phyloP scores from a whole-genome alignment of 2,113 vertebrate species.

The Irena cyanogastra region DNA sequence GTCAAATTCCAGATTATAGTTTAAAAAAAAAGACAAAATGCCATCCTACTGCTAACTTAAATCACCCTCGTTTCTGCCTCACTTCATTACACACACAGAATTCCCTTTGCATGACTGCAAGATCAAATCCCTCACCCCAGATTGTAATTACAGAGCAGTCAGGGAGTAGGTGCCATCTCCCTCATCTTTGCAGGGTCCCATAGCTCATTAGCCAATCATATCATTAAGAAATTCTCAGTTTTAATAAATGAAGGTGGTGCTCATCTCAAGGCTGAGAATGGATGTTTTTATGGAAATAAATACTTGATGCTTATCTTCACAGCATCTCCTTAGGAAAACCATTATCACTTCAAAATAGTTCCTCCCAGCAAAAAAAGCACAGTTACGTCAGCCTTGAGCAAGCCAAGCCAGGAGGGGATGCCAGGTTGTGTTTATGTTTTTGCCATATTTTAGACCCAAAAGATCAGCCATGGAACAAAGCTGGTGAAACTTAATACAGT shows the following conservation, averaged over 20 bases:
- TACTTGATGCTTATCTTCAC: conserved; percentile 51
- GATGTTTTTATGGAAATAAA: conserved; percentile 35
- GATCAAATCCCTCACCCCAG: background rate
- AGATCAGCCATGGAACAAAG: background rate
- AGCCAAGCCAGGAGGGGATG: background rate
- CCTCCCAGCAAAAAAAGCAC: background rate
- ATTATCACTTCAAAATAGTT: conserved; percentile 54
- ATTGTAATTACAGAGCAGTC: background rate
- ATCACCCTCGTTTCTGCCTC: background rate
- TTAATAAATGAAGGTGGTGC: conserved; percentile 32
- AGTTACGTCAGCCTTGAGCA: background rate
- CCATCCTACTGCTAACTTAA: background rate
- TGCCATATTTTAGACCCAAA: background rate
- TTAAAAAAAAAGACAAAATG: background rate
- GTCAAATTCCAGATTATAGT: background rate
- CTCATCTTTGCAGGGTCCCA: conserved; percentile 28
- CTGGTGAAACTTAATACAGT: background rate
- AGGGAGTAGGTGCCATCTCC: background rate
- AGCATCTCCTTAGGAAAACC: conserved; percentile 31
- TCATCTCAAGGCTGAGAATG: conserved; percentile 21
- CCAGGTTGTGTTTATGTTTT: conserved; percentile 5
- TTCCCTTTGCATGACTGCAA: background rate
- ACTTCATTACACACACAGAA: background rate
- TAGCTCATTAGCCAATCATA: background rate
- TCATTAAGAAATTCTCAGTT: conserved; percentile 20